These are phyloP conservation scores for Hippocampus comes DNA, from an alignment of 2,113 vertebrate species.

Conservation along the genomic window DNA sequence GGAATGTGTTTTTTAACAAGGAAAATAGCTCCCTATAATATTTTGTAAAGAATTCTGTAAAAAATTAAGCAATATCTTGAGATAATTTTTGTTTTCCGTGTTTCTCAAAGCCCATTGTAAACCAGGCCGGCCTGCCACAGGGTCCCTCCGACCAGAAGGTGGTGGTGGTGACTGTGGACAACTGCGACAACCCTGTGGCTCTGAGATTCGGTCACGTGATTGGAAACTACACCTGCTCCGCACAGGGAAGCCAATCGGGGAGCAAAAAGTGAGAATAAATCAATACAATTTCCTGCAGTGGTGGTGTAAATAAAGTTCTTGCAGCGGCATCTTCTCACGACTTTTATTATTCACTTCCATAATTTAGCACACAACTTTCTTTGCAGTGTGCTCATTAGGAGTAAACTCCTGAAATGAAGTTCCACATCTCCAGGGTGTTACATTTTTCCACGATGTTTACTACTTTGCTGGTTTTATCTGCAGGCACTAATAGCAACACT, in stretches of 20 bases:
- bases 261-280: constrained; percentile 84
- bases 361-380: constrained; percentile 24
- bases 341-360: constrained; percentile 15
- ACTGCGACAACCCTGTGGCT: constrained; percentile 85
- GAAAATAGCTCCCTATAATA: too few species aligned
- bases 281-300: not conserved
- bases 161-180: constrained; percentile 85
- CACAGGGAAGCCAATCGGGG: constrained; percentile 87
- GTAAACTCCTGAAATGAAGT: constrained; percentile 36
- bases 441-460: constrained; percentile 31
- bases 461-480: constrained; percentile 29
- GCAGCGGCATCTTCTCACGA: not conserved
- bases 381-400: constrained; percentile 23
- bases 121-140: constrained; percentile 82
- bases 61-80: not conserved
- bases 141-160: constrained; percentile 94
- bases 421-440: constrained; percentile 34
- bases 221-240: constrained; percentile 88
- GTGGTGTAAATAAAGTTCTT: not conserved
- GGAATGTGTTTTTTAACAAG: too few species aligned
- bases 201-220: constrained; percentile 82
- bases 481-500: constrained; percentile 18
- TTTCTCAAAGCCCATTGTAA: constrained; percentile 79
- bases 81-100: constrained; percentile 8
- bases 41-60: too few species aligned